Percentiles rank a stretch among this genome's conserved stretches.
phyloP scores from a whole-genome alignment of 1,140 invertebrate genomes.

The Pseudoatta argentina region DNA sequence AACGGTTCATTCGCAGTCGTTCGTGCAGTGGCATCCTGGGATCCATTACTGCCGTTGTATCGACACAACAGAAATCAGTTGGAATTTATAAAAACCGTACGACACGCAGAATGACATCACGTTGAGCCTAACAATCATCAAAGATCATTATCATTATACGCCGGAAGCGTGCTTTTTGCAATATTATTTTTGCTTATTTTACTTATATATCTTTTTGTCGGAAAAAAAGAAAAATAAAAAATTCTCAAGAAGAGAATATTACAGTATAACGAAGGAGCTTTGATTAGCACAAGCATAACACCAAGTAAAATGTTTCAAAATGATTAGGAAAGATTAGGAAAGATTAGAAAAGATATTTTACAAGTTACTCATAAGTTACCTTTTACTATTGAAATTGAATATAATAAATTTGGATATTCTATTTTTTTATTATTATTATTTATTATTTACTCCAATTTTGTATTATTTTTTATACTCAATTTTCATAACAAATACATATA shows the following conservation, averaged over 20 bases:
- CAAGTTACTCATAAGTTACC: too few species aligned
- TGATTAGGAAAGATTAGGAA: too few species aligned
- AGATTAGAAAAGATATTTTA: too few species aligned
- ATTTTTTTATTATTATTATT: too few species aligned
- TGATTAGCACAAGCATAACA: not conserved
- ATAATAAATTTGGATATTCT: too few species aligned
- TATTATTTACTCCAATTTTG: too few species aligned
- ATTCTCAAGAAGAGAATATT: not conserved
- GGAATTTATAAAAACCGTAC: constrained; percentile 17
- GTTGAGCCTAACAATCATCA: not conserved
- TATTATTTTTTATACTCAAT: too few species aligned
- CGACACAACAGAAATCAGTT: constrained; percentile 41
- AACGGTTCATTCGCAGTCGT: constrained; percentile 26
- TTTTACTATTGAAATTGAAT: too few species aligned
- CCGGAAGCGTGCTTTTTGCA: not conserved
- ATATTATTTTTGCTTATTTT: not conserved
- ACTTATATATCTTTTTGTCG: not conserved
- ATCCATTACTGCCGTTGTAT: constrained; percentile 57
- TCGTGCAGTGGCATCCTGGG: not conserved
- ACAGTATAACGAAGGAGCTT: not conserved
- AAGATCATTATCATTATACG: not conserved
- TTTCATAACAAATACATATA: too few species aligned
- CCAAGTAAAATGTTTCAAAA: too few species aligned
- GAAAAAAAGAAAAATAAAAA: not conserved
- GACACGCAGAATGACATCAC: not conserved